Evolutionary conservation across 2,113 vertebrate species (phyloP).

Genomic region (Sarotherodon lohbergeri): DNA sequence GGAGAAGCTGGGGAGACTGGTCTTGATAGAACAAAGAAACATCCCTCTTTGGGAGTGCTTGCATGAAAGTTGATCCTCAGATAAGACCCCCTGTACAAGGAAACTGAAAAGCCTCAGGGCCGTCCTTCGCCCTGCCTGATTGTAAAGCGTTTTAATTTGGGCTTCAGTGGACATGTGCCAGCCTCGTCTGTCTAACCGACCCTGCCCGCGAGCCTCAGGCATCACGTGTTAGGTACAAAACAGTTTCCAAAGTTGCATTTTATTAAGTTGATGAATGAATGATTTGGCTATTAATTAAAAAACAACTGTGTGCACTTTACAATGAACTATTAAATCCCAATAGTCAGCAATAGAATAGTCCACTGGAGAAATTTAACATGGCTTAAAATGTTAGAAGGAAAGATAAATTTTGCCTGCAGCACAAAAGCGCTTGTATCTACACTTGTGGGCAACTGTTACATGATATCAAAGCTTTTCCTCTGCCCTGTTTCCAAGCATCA

Average conservation of each 20-base stretch:
- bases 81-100: conserved; percentile 59
- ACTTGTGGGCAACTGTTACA: background rate
- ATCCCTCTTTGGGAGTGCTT: conserved; percentile 57
- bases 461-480: background rate
- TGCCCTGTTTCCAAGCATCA: background rate
- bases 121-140: conserved; percentile 60
- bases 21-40: conserved; percentile 62
- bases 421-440: background rate
- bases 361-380: background rate
- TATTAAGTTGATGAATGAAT: background rate
- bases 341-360: background rate
- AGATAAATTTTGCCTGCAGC: background rate
- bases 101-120: conserved; percentile 60
- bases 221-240: background rate
- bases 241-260: background rate
- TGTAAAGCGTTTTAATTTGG: conserved; percentile 59
- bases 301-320: background rate
- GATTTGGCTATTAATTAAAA: background rate
- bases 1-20: conserved; percentile 4
- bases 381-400: background rate
- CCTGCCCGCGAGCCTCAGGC: background rate
- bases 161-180: conserved; percentile 10
- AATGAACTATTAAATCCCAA: background rate
- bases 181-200: background rate
- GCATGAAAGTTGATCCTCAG: conserved; percentile 69